Conservation (phyloP, 2,888 invertebrate genomes). For the Pammene fasciana region DNA sequence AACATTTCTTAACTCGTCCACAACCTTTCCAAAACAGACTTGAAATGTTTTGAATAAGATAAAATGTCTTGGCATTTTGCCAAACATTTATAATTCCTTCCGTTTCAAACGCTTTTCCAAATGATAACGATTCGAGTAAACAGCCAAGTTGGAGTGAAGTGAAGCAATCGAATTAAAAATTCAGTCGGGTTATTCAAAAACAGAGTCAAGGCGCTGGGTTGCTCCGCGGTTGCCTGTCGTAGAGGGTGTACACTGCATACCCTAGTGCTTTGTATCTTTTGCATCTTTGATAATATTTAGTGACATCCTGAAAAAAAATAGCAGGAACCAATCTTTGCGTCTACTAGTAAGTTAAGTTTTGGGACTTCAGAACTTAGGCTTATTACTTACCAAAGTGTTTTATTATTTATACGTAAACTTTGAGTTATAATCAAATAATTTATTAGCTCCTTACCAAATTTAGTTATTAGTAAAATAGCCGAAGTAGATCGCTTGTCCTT, state of each 20-base stretch:
- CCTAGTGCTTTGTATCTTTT: no score
- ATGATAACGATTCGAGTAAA: slow-evolving; percentile 13
- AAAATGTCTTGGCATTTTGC: not conserved
- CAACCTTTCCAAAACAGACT: not conserved
- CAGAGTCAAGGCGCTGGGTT: slow-evolving; percentile 30
- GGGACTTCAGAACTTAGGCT: no score
- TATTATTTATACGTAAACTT: no score
- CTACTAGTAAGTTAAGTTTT: no score
- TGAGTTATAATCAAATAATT: no score
- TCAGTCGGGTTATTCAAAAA: slow-evolving; percentile 36
- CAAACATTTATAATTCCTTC: not conserved
- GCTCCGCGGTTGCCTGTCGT: slow-evolving; percentile 4
- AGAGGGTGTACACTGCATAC: slow-evolving; percentile 15
- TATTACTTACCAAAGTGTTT: no score
- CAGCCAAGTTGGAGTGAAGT: slow-evolving; percentile 15
- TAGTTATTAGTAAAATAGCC: no score
- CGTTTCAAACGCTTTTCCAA: not conserved
- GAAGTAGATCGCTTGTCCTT: no score
- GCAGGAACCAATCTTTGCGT: no score
- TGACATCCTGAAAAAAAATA: no score
- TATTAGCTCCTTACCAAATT: no score
- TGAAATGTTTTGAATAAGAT: not conserved
- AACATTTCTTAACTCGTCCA: not conserved
- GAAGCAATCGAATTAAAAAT: slow-evolving; percentile 36
- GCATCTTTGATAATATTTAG: no score